A percentile compares a stretch with the other conserved stretches of the same genome.
phyloP scores from a whole-genome alignment of 2,888 invertebrate genomes.

The Helicoverpa assulta region DNA sequence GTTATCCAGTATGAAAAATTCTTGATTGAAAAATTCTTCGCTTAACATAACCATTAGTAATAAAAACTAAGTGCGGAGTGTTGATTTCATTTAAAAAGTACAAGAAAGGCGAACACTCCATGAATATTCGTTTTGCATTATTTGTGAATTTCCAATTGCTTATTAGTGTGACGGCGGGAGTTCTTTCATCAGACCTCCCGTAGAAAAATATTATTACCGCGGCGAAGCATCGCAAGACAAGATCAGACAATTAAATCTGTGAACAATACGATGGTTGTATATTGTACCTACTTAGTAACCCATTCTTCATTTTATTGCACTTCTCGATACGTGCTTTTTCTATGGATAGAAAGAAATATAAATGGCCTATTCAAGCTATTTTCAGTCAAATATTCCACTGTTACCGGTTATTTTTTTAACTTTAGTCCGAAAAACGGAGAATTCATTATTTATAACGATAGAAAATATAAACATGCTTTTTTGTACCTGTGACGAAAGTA shows the following conservation, averaged over 20 bases:
- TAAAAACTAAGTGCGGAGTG: too few relatives aligned
- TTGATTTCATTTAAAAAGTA: not conserved
- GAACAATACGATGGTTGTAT: not conserved
- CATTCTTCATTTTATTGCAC: not conserved
- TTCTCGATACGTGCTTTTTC: not conserved
- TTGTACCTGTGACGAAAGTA: too few relatives aligned
- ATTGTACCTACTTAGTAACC: not conserved
- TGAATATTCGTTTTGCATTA: constrained; percentile 1
- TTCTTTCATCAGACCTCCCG: constrained; percentile 8
- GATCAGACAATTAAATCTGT: constrained; percentile 5
- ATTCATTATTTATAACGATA: too few relatives aligned
- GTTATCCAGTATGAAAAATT: too few relatives aligned
- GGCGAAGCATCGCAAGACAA: not conserved
- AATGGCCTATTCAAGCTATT: too few relatives aligned
- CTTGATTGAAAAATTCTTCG: too few relatives aligned
- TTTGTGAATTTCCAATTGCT: constrained; percentile 7
- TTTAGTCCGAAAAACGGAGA: too few relatives aligned
- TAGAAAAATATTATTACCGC: not conserved
- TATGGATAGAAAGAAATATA: too few relatives aligned
- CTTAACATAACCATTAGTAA: too few relatives aligned
- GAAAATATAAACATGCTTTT: too few relatives aligned
- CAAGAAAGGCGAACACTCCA: not conserved
- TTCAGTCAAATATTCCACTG: too few relatives aligned
- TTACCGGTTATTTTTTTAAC: too few relatives aligned
- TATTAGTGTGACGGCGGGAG: constrained; percentile 13